These are phyloP conservation scores for Endomychus coccineus DNA, from an alignment of 2,888 invertebrate species.

Conservation along the genomic window DNA sequence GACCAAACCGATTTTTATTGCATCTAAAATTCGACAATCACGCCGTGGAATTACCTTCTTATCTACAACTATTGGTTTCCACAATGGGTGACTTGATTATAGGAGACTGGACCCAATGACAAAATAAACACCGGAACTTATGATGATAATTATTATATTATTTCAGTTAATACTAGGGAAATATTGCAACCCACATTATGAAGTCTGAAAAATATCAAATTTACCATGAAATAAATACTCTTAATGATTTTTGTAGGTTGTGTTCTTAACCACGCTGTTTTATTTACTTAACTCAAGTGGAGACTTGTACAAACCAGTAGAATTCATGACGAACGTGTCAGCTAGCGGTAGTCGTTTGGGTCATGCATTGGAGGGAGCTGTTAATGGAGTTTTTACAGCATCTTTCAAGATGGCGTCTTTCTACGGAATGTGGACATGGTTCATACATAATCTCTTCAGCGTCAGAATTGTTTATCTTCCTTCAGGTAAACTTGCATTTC, in stretches of 20 bases:
- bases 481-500: conserved; percentile 52
- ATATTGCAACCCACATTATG: too few relatives aligned
- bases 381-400: conserved; percentile 91
- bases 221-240: too few relatives aligned
- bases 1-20: too few relatives aligned
- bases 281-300: conserved; percentile 86
- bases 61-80: too few relatives aligned
- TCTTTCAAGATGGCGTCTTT: conserved; percentile 96
- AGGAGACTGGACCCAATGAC: too few relatives aligned
- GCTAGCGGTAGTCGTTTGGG: conserved; percentile 74
- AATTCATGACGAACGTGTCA: conserved; percentile 74
- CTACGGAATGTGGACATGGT: conserved; percentile 97
- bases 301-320: conserved; percentile 86
- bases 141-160: too few relatives aligned
- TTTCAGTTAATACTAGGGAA: too few relatives aligned
- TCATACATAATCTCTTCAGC: conserved; percentile 90
- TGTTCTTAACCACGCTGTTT: conserved; percentile 94
- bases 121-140: too few relatives aligned
- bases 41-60: too few relatives aligned
- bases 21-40: too few relatives aligned
- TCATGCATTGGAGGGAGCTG: conserved; percentile 75
- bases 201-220: too few relatives aligned
- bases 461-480: conserved; percentile 94
- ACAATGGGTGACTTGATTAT: too few relatives aligned
- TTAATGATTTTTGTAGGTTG: conserved; percentile 65